Evolutionary conservation across 2,888 invertebrate genomes (phyloP), one percentile per base, ranked within the genome.

Genomic region (Siphlonurus alternatus): DNA sequence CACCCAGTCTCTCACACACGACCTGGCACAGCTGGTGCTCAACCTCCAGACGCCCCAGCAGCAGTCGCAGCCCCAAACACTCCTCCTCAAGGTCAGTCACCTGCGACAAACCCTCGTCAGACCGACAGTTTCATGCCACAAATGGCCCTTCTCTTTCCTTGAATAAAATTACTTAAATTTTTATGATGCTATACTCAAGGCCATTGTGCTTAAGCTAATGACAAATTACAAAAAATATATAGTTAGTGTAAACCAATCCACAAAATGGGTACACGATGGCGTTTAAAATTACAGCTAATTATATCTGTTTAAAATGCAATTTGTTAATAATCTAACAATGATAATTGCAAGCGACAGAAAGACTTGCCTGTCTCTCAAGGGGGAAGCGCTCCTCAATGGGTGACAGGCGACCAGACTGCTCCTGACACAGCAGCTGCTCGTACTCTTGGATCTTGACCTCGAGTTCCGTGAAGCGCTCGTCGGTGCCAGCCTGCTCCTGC

Each of bases 381-480:
- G 81, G 81, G 64, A 80, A 82, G 64, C 81, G 83, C 76, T 91
- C 91, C 71, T 86, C 86, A 68, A 91, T 89, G n/a, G 89, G 83
- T 18, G 88, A 86, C 66, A 91, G 76, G 22, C 83, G 76, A 53
- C 76, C 76, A 65, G 80, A 74, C 5, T 67, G 65, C 62, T 76
- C 75, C 54, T 77, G 74, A 67, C 81, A 80, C 72, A 85, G 86
- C 73, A 88, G 84, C 64, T 88, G 86, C 73, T 89, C 89, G 72
- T 89, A 90, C 70, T 88, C 90, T n/a, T 82, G 80, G 71, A 91
- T 86, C 75, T 88, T 88, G 23, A 79, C 77, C 69, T 87, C 80
- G 24, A 91, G 76, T 68, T 88, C 88, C 1, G 82, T 79, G 67
- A 90, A 83, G 69, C 89, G 88, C 70, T 88, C 87, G 73, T 87